A percentile compares a stretch with the other conserved stretches of the same genome.
Conservation (phyloP, 2,888 invertebrate genomes). For the Argyresthia albistria region DNA sequence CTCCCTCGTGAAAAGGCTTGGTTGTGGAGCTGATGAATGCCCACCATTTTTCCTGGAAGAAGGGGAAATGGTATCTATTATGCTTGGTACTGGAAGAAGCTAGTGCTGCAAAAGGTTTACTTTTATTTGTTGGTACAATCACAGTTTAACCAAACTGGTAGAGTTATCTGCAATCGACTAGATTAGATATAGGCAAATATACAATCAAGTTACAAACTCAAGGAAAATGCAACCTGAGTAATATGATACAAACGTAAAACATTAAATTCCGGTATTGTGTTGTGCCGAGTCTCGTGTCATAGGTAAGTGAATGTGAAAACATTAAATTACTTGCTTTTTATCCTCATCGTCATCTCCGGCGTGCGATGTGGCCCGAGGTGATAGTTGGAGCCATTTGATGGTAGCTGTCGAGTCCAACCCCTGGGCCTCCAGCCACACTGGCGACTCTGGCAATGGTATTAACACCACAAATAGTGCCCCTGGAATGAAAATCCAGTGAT, state of each 20-base stretch:
- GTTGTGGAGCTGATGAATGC: constrained; percentile 13
- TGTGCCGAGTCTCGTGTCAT: no score
- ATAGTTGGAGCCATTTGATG: constrained; percentile 67
- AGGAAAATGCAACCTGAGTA: no score
- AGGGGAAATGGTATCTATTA: neutral
- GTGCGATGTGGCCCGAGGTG: constrained; percentile 44
- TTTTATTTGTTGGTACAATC: no score
- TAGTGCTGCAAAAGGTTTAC: no score
- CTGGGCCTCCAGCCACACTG: constrained; percentile 66
- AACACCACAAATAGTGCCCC: constrained; percentile 60
- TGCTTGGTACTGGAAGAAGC: neutral
- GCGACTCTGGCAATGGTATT: constrained; percentile 76
- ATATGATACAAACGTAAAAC: no score
- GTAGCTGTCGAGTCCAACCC: constrained; percentile 56
- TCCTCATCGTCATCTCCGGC: constrained; percentile 34
- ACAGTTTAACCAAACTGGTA: no score
- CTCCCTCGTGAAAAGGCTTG: constrained; percentile 50
- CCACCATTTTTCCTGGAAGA: constrained; percentile 27
- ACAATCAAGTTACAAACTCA: no score
- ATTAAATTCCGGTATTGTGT: no score
- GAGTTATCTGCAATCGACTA: no score
- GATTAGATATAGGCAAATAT: no score
- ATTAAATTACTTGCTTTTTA: neutral
- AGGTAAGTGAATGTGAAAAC: no score
- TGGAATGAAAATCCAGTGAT: constrained; percentile 22